phyloP scores from a whole-genome alignment of 2,113 vertebrate genomes.

The Camelus dromedarius region DNA sequence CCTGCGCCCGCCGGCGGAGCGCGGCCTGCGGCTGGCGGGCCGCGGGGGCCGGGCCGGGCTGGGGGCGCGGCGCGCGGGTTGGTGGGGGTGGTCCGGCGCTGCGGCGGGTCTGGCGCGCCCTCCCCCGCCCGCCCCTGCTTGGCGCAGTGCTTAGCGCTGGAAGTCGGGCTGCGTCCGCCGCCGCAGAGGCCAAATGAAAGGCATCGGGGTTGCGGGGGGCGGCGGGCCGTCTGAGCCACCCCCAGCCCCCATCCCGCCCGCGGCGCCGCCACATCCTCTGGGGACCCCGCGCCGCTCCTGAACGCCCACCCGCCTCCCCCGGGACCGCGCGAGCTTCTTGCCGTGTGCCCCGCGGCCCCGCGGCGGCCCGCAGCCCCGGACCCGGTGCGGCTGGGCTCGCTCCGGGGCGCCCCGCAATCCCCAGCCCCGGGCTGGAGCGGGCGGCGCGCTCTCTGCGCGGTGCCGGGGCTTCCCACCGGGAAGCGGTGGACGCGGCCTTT shows the following conservation, averaged over 20 bases:
- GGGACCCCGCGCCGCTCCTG: neutral
- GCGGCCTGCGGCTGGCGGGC: slow-evolving; percentile 35
- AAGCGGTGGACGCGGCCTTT: neutral
- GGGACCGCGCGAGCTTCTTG: neutral
- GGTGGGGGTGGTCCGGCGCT: slow-evolving; percentile 17
- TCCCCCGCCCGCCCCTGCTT: slow-evolving; percentile 50
- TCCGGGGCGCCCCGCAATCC: neutral
- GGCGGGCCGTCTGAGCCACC: neutral
- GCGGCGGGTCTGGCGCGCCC: slow-evolving; percentile 57
- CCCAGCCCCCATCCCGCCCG: neutral
- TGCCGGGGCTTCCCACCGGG: neutral
- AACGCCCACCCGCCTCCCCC: neutral
- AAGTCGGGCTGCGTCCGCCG: slow-evolving; percentile 54
- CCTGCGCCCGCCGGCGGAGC: neutral
- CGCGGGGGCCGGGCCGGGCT: neutral
- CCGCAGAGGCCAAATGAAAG: slow-evolving; percentile 84
- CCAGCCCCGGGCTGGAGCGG: neutral
- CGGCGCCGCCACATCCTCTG: neutral
- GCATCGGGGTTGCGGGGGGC: slow-evolving; percentile 62
- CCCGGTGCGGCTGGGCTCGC: neutral
- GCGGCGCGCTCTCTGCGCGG: neutral
- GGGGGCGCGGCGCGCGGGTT: neutral
- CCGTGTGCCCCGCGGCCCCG: slow-evolving; percentile 4
- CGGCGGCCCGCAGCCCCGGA: neutral
- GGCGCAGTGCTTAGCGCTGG: slow-evolving; percentile 75